These are phyloP conservation scores for Ptilorrhoa leucosticta DNA, from an alignment of 2,113 vertebrate species.

Conservation along the genomic window DNA sequence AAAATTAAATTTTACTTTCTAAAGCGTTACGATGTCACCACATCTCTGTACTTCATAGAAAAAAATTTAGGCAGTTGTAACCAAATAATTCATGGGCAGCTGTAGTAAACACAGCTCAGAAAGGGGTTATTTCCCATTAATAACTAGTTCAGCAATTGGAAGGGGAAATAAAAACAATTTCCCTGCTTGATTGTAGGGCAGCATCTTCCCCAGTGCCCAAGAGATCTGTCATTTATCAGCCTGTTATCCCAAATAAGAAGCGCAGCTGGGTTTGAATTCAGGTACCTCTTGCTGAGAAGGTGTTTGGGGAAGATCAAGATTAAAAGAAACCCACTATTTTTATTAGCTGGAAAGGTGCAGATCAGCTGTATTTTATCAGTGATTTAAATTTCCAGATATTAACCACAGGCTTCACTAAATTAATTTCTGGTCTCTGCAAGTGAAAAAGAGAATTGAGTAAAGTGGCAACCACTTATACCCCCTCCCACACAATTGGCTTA, in stretches of 20 bases:
- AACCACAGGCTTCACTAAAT: not conserved
- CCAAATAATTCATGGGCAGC: not conserved
- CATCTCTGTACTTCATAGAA: not conserved
- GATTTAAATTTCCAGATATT: not conserved
- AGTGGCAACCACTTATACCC: rapidly evolving
- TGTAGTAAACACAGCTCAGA: not conserved
- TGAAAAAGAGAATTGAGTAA: not conserved
- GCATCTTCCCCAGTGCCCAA: not conserved
- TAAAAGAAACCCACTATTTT: not conserved
- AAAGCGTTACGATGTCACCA: not conserved
- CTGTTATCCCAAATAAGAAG: not conserved
- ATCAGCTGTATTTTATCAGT: not conserved
- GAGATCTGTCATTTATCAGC: not conserved
- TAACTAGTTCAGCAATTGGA: not conserved
- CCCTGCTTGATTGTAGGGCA: not conserved
- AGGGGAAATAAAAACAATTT: not conserved
- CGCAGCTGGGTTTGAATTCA: not conserved
- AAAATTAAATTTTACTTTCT: not conserved
- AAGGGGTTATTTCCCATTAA: not conserved
- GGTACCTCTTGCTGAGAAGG: not conserved
- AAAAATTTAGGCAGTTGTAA: too few relatives aligned
- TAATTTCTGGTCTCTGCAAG: not conserved
- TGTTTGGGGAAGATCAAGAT: not conserved
- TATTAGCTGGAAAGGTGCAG: not conserved
- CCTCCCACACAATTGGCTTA: not conserved